Base-by-base conservation (phyloP, 2,888 invertebrate genomes). In the Sipha maydis region DNA sequence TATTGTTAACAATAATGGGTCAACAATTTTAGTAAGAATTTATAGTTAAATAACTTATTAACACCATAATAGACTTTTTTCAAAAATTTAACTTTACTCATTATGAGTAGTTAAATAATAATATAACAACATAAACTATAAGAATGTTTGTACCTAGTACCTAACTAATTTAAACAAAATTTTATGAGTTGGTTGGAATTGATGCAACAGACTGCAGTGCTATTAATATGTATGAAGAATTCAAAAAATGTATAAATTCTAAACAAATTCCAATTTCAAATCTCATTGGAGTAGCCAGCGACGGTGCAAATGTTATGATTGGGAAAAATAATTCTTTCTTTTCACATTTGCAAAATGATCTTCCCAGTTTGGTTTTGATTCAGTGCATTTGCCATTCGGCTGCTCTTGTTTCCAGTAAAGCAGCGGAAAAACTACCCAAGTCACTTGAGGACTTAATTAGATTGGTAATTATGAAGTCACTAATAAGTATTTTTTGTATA, bases 231-330 rank as follows among this genome's bases (percentile, higher is more conserved):
- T 78, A 31, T 31, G 54, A 77, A n/a, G 76, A 76, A n/a, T 76
- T 76, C n/a, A 41, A 76, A 76, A 41, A n/a, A 3, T 76, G 76
- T n/a, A 4, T 41, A n/a, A 25, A 14, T n/a, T n/a, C 76, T n/a
- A 76, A 76, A 76, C 11, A 76, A 76, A 76, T 76, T n/a, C 76
- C 76, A 76, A 41, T 76, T n/a, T 4, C 25, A 41, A 76, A 76
- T n/a, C 14, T 76, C 0, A 14, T 76, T 76, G 41, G 76, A 76
- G n/a, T 41, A 14, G 76, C 41, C 3, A 76, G 41, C 5, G 76
- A 76, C 5, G 25, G n/a, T 76, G 41, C 76, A 9, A 76, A 76
- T n/a, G 41, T 76, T 1, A 76, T 76, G 76, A 5, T 76, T 25
- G 76, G 41, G 4, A 76, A 76, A n/a, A 76, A 41, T 14, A 76